Base-by-base conservation (phyloP, 2,888 invertebrate genomes). In the Trachelus stipa region DNA sequence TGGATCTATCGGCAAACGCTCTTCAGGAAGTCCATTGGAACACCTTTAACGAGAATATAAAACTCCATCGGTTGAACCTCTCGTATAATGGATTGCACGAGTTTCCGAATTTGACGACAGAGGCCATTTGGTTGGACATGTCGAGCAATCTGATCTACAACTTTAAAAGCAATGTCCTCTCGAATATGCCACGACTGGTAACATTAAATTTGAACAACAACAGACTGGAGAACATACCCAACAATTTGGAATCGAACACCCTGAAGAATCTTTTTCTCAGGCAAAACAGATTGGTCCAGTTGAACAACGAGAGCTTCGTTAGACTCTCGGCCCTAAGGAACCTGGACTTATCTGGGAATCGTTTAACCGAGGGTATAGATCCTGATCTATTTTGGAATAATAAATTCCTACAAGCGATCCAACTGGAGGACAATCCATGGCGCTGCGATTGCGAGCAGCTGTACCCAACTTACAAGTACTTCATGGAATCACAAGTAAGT, bases 381-480 rank as follows among this genome's bases (percentile, higher is more conserved):
- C 92, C 92, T 11, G 91, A 92, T 1, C 93, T 93, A 86, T 96
- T 96, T 86, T 92, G 92, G 0, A 92, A 92, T 3, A 95, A 95
- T 89, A 91, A 92, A 12, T 93, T 93, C 81, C 90, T 95, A 73
- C 92, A 93, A 80, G 92, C 92, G 77, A 89, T 96, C n/a, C 92
- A 93, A 87, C 88, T 96, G 73, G 93, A 93, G 30, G 95, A 96
- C 85, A 96, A 96, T 89, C 95, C 95, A 83, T 96, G 96, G 96
- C 92, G 94, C 80, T 96, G 96, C 88, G 94, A 95, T 81, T 96
- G 96, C 85, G 83, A 85, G 0, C 92, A 94, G 34, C 93, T 96
- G 88, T 92, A 93, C 77, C 92, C 93, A 12, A 94, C 95, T 86
- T 95, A 94, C 83, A 92, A 93, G 79, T 95, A 92, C 87, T 87